Evolutionary conservation across 2,113 vertebrate species (phyloP).

Genomic region (Bombycilla garrulus): DNA sequence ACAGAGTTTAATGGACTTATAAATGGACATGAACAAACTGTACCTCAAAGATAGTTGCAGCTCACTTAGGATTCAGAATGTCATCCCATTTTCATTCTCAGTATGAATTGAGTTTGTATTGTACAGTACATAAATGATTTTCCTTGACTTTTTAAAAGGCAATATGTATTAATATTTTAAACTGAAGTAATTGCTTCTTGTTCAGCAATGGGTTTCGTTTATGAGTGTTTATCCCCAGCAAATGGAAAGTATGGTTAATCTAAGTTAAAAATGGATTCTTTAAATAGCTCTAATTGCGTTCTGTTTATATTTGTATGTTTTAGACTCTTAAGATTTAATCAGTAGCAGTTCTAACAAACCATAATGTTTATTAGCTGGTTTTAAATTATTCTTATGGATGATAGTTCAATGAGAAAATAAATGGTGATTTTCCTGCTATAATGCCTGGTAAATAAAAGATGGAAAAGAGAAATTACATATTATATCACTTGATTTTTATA

Average conservation of each 20-base stretch:
- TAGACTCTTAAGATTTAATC: slow-evolving; percentile 84
- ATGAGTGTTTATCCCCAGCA: slow-evolving; percentile 80
- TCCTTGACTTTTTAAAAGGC: slow-evolving; percentile 77
- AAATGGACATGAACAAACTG: slow-evolving; percentile 46
- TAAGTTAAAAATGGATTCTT: slow-evolving; percentile 83
- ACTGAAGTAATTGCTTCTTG: slow-evolving; percentile 84
- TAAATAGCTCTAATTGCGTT: slow-evolving; percentile 85
- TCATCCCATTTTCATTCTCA: slow-evolving; percentile 62
- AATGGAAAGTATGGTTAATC: slow-evolving; percentile 84
- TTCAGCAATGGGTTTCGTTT: slow-evolving; percentile 80
- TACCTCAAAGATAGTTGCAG: slow-evolving; percentile 44
- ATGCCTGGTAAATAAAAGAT: slow-evolving; percentile 73
- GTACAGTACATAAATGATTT: slow-evolving; percentile 77
- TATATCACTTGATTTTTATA: slow-evolving; percentile 19
- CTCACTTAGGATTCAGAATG: slow-evolving; percentile 44
- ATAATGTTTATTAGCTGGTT: slow-evolving; percentile 82
- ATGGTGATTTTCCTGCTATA: slow-evolving; percentile 62
- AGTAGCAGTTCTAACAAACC: slow-evolving; percentile 79
- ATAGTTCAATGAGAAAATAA: slow-evolving; percentile 73
- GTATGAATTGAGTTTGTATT: slow-evolving; percentile 60
- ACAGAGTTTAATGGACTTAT: slow-evolving; percentile 55
- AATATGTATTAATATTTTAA: slow-evolving; percentile 83
- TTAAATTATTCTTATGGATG: slow-evolving; percentile 80
- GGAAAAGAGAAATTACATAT: slow-evolving; percentile 25
- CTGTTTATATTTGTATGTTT: slow-evolving; percentile 82